Conservation (phyloP, 2,113 vertebrate species). For the Girardinichthys multiradiatus region DNA sequence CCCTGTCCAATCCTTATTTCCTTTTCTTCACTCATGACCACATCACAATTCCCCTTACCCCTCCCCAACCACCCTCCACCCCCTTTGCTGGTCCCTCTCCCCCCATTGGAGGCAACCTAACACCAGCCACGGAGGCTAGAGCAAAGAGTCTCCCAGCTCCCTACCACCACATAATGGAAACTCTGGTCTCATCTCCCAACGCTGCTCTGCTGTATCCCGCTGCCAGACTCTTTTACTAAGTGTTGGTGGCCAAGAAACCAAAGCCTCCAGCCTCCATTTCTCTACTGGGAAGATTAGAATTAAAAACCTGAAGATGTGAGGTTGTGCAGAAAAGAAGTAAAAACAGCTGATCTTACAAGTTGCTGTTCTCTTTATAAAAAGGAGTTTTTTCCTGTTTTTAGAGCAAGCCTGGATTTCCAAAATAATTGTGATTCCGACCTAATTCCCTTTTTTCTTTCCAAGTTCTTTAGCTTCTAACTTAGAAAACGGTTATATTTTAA, state of each 20-base stretch:
- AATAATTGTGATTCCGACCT: constrained; percentile 55
- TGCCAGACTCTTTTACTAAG: constrained; percentile 78
- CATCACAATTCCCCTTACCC: background rate
- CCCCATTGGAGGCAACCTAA: constrained; percentile 56
- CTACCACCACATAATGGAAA: constrained; percentile 74
- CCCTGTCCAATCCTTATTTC: background rate
- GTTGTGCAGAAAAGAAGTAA: background rate
- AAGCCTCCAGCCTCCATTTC: constrained; percentile 45
- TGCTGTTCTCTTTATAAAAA: constrained; percentile 26
- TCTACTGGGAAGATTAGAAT: constrained; percentile 50
- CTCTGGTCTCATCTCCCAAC: constrained; percentile 70
- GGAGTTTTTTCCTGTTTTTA: constrained; percentile 21
- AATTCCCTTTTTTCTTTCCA: constrained; percentile 54
- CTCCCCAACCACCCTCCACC: background rate
- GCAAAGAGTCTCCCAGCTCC: constrained; percentile 59
- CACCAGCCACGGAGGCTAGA: constrained; percentile 62
- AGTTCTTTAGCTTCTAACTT: constrained; percentile 36
- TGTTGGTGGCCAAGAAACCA: constrained; percentile 66
- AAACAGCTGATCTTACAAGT: constrained; percentile 25
- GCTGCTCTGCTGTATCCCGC: constrained; percentile 47
- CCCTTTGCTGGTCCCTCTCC: constrained; percentile 13
- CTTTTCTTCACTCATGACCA: constrained; percentile 6
- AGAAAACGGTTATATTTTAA: constrained; percentile 42
- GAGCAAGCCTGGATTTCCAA: constrained; percentile 57
- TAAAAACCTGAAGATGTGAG: constrained; percentile 29